Base-by-base conservation (phyloP, 2,113 vertebrate genomes). In the Microcebus murinus region DNA sequence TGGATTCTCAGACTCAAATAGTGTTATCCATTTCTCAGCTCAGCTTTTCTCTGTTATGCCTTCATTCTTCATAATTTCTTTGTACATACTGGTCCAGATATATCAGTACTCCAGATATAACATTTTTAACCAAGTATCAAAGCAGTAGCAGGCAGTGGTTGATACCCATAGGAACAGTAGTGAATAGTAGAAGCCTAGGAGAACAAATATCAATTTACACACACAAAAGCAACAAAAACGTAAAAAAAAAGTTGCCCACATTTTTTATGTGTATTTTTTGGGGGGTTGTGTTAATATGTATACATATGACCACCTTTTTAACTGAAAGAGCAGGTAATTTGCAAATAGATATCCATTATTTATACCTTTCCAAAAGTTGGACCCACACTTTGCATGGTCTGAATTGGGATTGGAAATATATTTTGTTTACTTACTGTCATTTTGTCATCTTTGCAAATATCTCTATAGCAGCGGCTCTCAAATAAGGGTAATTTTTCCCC, bases 181-280 rank as follows among this genome's bases (percentile, higher is more conserved):
- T 89, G 11, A 88, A 10, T 12, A 68, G 39, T 36, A 29, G 59
- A 48, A 39, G 21, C 42, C 55, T 67, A 23, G 0, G 4, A 29
- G 4, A 6, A 71, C 29, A 74, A 63, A 71, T 15, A 4, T 48
- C 42, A 29, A 70, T 3, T 21, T 25, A 6, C 8, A 36, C 25
- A 65, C 3, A 21, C 10, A 34, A 86, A 94, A 65, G 18, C 31
- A 55, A 57, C 34, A 84, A 18, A n/a, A 84, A 6, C 29, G 9
- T 77, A 23, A 88, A 87, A 18, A 11, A 36, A 1, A 12, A 11
- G 45, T 71, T 89, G 29, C 36, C 68, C 6, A 50, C 21, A 12
- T 68, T 74, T 2, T 95, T 79, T 52, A 25, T 71, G 34, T 59
- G n/a, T 20, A 76, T 97, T 93, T 95, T 96, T 6, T 45, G n/a